Conservation (phyloP, 2,113 vertebrate species). For the Myocastor coypus region DNA sequence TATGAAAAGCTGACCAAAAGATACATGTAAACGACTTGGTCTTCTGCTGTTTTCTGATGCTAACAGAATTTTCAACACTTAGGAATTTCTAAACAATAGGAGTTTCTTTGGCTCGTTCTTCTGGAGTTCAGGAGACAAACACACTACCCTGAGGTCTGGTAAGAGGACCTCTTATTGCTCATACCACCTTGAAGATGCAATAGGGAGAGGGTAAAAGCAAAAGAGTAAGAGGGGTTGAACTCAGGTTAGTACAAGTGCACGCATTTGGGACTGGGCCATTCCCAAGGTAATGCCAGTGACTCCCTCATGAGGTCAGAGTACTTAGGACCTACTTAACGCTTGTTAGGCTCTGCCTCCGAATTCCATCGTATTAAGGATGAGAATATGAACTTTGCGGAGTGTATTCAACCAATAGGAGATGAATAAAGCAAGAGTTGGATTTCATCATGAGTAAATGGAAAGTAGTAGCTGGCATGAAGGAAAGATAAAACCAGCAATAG, state of each 20-base stretch:
- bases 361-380: background rate
- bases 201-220: background rate
- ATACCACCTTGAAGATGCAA: background rate
- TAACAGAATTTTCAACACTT: background rate
- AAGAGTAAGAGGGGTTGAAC: background rate
- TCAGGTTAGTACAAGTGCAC: background rate
- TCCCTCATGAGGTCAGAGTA: background rate
- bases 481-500: background rate
- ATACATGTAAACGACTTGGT: background rate
- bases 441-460: background rate
- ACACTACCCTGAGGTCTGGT: background rate
- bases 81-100: background rate
- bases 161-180: background rate
- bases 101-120: background rate
- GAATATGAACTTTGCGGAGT: background rate
- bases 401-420: background rate
- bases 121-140: background rate
- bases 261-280: background rate
- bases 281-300: background rate
- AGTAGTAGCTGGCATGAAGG: background rate
- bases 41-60: background rate
- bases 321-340: background rate
- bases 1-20: background rate
- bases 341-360: background rate
- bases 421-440: background rate